These are phyloP conservation scores for Epizoanthus stellaris DNA, from an alignment of 92 coral and sea anemone genomes.

Conservation along the genomic window DNA sequence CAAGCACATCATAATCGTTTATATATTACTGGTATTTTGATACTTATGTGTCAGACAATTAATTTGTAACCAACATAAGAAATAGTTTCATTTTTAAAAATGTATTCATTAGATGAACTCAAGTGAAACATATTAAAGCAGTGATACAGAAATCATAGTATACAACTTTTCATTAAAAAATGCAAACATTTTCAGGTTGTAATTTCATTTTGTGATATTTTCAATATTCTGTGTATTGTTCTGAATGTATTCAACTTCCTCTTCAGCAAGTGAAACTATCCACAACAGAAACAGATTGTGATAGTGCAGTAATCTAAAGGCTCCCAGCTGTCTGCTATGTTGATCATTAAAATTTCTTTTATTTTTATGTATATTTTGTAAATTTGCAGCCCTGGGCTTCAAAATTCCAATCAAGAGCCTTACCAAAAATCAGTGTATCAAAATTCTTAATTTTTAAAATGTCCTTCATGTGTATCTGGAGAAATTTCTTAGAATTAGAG, in stretches of 20 bases:
- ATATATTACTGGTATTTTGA: no score
- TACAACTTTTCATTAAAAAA: neutral
- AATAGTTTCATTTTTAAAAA: no score
- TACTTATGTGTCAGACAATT: no score
- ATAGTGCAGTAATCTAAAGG: neutral
- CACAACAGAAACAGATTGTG: neutral
- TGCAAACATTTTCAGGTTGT: neutral
- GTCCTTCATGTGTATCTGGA: no score
- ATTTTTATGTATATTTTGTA: no score
- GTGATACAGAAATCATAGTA: neutral
- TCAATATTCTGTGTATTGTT: neutral
- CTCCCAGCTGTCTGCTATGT: slow-evolving; percentile 15
- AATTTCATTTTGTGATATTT: neutral
- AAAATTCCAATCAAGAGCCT: neutral
- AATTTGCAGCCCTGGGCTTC: neutral
- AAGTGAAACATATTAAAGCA: no score
- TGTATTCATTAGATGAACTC: no score
- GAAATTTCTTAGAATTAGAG: no score
- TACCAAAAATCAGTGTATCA: no score
- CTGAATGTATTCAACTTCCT: neutral
- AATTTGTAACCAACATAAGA: no score
- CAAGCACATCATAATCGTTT: no score
- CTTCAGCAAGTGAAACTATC: neutral
- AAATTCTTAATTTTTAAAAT: no score
- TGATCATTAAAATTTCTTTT: neutral